Conservation (phyloP, 2,888 invertebrate species). For the Pollenia amentaria region DNA sequence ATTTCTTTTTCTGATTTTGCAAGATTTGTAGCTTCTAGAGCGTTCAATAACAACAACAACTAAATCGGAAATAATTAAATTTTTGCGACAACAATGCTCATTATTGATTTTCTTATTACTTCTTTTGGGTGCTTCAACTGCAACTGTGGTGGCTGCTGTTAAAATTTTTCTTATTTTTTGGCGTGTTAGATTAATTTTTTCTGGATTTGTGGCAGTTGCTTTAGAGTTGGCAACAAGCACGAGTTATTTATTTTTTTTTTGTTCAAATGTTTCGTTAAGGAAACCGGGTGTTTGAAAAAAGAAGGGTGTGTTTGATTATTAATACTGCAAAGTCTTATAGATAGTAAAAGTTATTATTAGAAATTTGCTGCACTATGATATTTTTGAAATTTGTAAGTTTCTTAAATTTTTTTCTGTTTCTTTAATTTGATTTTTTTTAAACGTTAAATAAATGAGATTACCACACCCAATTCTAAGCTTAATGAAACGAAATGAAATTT, state of each 20-base stretch:
- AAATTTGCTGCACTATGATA: background rate
- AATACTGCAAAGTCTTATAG: conserved; percentile 12
- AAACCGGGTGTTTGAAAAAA: conserved; percentile 47
- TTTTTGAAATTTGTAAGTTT: conserved; percentile 18
- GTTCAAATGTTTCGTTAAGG: background rate
- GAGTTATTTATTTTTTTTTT: conserved; percentile 16
- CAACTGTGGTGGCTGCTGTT: conserved; percentile 11
- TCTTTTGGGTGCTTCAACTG: conserved; percentile 14
- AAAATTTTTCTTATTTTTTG: conserved; percentile 1
- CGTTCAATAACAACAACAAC: conserved; percentile 17
- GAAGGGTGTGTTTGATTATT: conserved; percentile 5
- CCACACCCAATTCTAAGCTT: conserved; percentile 41
- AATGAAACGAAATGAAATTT: conserved; percentile 37
- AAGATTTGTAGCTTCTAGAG: conserved; percentile 12
- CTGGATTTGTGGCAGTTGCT: conserved; percentile 12
- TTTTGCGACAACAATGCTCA: conserved; percentile 49
- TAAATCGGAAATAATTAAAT: conserved; percentile 66
- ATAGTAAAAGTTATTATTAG: conserved; percentile 36
- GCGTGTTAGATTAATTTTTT: conserved; percentile 22
- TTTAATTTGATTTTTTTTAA: background rate
- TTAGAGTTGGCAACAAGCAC: conserved; percentile 29
- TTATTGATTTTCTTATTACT: conserved; percentile 20
- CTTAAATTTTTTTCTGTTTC: conserved; percentile 29
- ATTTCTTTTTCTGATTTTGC: conserved; percentile 39
- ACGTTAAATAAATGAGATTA: conserved; percentile 41